These are phyloP conservation scores for Alentia gelatinosa DNA, from an alignment of 2,888 invertebrate genomes.

Conservation along the genomic window DNA sequence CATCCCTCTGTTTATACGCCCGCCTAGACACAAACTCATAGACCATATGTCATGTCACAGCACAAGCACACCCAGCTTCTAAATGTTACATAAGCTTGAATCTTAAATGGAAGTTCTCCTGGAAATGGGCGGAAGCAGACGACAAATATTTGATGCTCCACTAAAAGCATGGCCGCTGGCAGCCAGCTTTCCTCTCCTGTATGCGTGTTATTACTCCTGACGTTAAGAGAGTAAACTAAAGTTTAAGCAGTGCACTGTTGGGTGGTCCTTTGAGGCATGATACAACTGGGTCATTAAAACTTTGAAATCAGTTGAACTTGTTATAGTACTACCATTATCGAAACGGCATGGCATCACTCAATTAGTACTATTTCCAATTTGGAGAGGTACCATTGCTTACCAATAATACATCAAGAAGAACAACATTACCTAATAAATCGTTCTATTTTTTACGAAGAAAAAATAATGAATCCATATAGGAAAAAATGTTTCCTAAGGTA, in stretches of 20 bases:
- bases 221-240: not conserved
- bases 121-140: not conserved
- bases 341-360: too few species aligned
- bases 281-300: not conserved
- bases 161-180: not conserved
- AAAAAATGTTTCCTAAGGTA: too few species aligned
- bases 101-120: not conserved
- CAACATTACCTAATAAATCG: too few species aligned
- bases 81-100: slow-evolving; percentile 11
- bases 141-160: slow-evolving; percentile 28
- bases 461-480: too few species aligned
- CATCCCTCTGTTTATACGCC: not conserved
- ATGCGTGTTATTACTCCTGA: not conserved
- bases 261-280: not conserved
- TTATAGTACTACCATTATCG: too few species aligned
- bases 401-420: too few species aligned
- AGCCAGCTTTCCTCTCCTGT: not conserved
- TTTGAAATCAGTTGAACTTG: too few species aligned
- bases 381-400: too few species aligned
- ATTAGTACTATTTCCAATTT: too few species aligned
- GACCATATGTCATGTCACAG: not conserved
- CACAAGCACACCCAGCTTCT: not conserved
- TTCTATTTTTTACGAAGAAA: too few species aligned
- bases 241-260: not conserved
- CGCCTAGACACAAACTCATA: not conserved